Conservation (phyloP, 2,113 vertebrate species). For the Elephantulus edwardii region DNA sequence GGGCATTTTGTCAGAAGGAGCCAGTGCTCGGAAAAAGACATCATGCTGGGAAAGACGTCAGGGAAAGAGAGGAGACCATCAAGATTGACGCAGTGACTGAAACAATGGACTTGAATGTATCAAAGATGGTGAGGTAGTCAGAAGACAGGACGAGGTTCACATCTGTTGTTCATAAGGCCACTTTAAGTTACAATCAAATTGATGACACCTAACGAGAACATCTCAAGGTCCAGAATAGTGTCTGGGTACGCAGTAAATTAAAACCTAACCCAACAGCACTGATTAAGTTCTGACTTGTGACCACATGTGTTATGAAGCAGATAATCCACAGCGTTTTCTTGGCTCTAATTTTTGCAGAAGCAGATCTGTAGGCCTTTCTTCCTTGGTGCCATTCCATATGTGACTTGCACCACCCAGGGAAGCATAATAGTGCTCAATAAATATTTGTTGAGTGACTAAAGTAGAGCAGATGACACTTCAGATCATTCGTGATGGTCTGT, state of each 20-base stretch:
- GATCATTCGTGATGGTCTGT: neutral
- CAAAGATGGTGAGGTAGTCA: too few species aligned
- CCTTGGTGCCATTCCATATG: neutral
- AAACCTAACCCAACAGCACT: neutral
- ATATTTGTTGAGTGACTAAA: neutral
- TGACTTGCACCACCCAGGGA: neutral
- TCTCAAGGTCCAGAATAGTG: neutral
- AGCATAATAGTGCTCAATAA: neutral
- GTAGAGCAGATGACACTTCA: constrained; percentile 28
- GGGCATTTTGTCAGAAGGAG: too few species aligned
- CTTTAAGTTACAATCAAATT: too few species aligned
- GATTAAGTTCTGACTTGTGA: neutral
- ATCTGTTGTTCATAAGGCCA: too few species aligned
- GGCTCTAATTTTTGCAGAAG: neutral
- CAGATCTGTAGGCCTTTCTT: neutral
- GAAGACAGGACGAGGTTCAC: too few species aligned
- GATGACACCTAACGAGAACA: too few species aligned
- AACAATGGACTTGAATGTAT: too few species aligned
- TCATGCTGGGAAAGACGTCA: too few species aligned
- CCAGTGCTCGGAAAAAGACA: too few species aligned
- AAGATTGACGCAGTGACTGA: too few species aligned
- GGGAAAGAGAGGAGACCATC: too few species aligned
- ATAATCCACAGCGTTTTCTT: neutral
- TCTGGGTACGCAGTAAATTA: neutral
- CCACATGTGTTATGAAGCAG: neutral